Base-by-base conservation (phyloP, 2,113 vertebrate genomes). In the Trematomus loennbergii region DNA sequence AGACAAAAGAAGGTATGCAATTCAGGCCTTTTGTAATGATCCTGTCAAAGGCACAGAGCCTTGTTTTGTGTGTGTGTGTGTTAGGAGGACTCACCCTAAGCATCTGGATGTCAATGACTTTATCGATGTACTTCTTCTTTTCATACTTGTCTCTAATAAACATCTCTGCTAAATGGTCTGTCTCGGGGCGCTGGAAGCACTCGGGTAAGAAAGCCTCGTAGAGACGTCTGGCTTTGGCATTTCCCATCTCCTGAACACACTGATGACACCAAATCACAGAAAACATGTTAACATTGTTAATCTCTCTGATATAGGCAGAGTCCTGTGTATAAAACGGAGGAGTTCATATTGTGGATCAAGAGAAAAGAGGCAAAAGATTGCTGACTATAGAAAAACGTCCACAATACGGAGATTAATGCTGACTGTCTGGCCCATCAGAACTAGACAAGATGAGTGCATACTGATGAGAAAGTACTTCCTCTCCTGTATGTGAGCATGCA, bases 81-180 rank as follows among this genome's bases (percentile, higher is more conserved):
- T 48, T 48, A 3, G 9, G 75, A 95, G 9, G 75, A 95, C 96
- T 93, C 80, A 98, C 98, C 95, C 95, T 96, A 50, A 98, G 96
- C 2, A 95, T 91, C 46, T 57, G 95, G 92, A 99, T 95, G 93
- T 99, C 97, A 9, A 99, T 95, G 83, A 97, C 97, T 76, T 96
- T 96, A 94, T 99, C 97, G 91, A 99, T 96, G 87, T 98, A 98
- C 82, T 99, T 99, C 93, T 99, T 99, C 94, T 97, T 99, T 29
- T 99, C 98, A 0, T 99, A 99, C 88, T 99, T 99, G 89, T 99
- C 98, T 86, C 98, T 93, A 86, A 99, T 99, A 91, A 99, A 99
- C 82, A 89, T 91, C 86, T 99, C 98, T 22, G 98, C 96, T 6
- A 97, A 96, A 95, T 97, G 98, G 88, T 99, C 98, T 25, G 96